Conservation (phyloP, 2,888 invertebrate species). For the Pseudococcus jackbeardsleyi region DNA sequence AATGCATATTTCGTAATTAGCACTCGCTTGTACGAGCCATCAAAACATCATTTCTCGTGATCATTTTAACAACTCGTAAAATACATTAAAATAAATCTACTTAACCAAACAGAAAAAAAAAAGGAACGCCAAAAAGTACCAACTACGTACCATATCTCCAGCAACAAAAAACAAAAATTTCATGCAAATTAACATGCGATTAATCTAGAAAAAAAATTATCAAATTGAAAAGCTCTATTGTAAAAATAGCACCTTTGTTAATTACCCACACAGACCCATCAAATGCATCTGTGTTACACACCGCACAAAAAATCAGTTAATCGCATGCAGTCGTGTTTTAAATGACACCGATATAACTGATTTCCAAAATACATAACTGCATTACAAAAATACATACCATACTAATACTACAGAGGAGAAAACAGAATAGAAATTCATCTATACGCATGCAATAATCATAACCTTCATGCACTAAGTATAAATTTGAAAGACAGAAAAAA, state of each 20-base stretch:
- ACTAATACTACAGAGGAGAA: slow-evolving; percentile 13
- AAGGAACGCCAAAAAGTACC: slow-evolving; percentile 22
- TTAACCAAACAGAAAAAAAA: slow-evolving; percentile 41
- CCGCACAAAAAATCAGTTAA: slow-evolving; percentile 29
- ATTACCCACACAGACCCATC: neutral
- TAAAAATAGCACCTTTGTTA: slow-evolving; percentile 2
- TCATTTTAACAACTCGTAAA: neutral
- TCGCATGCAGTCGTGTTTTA: slow-evolving; percentile 3
- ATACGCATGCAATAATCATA: slow-evolving; percentile 2
- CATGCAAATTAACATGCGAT: slow-evolving; percentile 50
- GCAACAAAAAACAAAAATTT: slow-evolving; percentile 43
- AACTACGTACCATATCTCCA: slow-evolving; percentile 43
- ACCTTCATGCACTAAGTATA: slow-evolving; percentile 27
- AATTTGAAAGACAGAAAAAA: slow-evolving; percentile 11
- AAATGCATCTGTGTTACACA: neutral
- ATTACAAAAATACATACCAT: neutral
- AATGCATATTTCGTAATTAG: slow-evolving; percentile 9
- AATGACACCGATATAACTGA: slow-evolving; percentile 52
- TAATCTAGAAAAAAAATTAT: neutral
- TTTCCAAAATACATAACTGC: neutral
- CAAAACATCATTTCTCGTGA: neutral
- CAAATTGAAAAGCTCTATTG: neutral
- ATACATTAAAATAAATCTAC: neutral
- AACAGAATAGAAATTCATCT: slow-evolving; percentile 16
- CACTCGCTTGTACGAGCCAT: neutral